Conservation (phyloP, 2,113 vertebrate genomes). For the Silurus asotus region DNA sequence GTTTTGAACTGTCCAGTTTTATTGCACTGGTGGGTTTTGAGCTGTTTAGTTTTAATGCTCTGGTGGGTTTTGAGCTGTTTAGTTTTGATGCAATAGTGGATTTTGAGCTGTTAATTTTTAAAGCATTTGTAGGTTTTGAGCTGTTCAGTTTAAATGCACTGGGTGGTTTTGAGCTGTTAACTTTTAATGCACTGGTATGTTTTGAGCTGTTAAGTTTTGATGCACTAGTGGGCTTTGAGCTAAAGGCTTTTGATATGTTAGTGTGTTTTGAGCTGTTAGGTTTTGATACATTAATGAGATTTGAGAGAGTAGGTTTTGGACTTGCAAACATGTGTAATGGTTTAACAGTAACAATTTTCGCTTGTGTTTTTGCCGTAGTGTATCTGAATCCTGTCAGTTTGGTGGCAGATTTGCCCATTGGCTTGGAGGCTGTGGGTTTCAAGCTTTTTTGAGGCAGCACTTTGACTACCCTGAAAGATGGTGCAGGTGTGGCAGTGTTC, state of each 20-base stretch:
- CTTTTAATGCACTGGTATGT: not conserved
- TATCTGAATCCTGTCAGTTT: slow-evolving; percentile 33
- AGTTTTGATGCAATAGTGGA: not conserved
- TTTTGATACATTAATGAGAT: slow-evolving; percentile 40
- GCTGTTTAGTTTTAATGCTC: not conserved
- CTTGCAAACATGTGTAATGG: slow-evolving; percentile 55
- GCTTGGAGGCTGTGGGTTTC: slow-evolving; percentile 58
- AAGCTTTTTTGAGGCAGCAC: slow-evolving; percentile 15
- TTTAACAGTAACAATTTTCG: slow-evolving; percentile 43
- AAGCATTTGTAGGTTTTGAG: slow-evolving; percentile 43
- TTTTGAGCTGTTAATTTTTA: slow-evolving; percentile 45
- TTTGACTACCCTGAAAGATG: slow-evolving; percentile 57
- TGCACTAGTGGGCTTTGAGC: slow-evolving; percentile 48
- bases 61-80: slow-evolving; percentile 56
- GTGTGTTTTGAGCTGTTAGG: slow-evolving; percentile 56
- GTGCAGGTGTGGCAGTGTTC: slow-evolving; percentile 19
- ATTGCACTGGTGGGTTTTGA: slow-evolving; percentile 53
- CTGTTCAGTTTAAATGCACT: not conserved
- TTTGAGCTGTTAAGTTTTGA: slow-evolving; percentile 5
- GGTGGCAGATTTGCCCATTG: slow-evolving; percentile 45
- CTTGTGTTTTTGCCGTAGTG: slow-evolving; percentile 12
- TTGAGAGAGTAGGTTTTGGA: slow-evolving; percentile 11
- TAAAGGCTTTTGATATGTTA: slow-evolving; percentile 47
- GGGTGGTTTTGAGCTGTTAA: not conserved
- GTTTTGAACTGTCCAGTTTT: not conserved